Conservation (phyloP, 2,888 invertebrate genomes). For the Sisyra terminalis region DNA sequence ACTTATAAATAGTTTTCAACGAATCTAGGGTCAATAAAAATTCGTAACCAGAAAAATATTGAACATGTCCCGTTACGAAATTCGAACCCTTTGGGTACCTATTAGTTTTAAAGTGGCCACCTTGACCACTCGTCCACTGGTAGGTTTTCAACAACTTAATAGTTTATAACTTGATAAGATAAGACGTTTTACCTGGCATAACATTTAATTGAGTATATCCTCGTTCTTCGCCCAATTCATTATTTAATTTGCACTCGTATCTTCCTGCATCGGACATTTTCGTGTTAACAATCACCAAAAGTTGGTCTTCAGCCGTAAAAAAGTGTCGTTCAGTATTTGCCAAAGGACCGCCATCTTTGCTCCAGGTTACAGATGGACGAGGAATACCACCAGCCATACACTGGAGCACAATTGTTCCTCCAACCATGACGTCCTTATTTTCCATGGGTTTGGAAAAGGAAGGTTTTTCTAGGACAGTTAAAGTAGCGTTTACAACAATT, state of each 20-base stretch:
- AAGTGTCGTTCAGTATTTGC: slow-evolving; percentile 65
- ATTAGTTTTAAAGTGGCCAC: no score
- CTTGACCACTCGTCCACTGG: no score
- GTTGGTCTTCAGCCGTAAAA: slow-evolving; percentile 72
- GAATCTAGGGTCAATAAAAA: no score
- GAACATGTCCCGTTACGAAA: no score
- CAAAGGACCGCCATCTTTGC: slow-evolving; percentile 63
- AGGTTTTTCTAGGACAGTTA: slow-evolving; percentile 76
- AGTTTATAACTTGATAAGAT: slow-evolving; percentile 21
- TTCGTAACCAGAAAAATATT: no score
- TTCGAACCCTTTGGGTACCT: no score
- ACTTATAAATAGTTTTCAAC: no score
- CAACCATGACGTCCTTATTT: slow-evolving; percentile 64
- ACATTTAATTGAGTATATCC: slow-evolving; percentile 57
- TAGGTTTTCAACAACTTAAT: no score
- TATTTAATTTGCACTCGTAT: slow-evolving; percentile 83
- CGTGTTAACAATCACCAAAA: slow-evolving; percentile 73
- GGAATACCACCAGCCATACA: slow-evolving; percentile 79
- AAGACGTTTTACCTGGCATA: slow-evolving; percentile 33
- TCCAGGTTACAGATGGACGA: slow-evolving; percentile 67
- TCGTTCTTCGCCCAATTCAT: slow-evolving; percentile 61
- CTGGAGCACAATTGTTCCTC: slow-evolving; percentile 72
- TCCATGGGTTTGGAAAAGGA: slow-evolving; percentile 75
- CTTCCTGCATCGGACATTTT: slow-evolving; percentile 62
- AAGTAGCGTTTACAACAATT: slow-evolving; percentile 70